Evolutionary conservation across 2,797 vertebrate species (phyloP).

Genomic region (Euphonia xanthogaster): DNA sequence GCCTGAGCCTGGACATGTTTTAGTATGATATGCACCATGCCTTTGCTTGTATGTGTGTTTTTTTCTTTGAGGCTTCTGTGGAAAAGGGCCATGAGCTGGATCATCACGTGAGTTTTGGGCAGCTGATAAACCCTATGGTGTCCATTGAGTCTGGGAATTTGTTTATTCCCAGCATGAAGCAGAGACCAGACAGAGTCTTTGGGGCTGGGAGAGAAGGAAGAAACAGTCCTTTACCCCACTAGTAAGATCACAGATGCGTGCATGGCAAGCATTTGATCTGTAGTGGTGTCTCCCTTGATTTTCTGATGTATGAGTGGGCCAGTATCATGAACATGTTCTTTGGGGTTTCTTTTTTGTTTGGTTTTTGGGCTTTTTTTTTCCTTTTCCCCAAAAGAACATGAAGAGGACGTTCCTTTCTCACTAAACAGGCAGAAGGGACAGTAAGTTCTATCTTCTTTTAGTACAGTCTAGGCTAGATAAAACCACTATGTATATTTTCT

Average conservation of each 20-base stretch:
- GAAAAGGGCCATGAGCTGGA: background rate
- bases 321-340: background rate
- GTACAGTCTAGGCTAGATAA: background rate
- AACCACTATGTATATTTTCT: background rate
- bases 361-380: no score
- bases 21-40: background rate
- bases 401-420: background rate
- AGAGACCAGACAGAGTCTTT: background rate
- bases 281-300: background rate
- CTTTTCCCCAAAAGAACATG: background rate
- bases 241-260: background rate
- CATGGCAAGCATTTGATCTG: background rate
- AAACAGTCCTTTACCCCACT: background rate
- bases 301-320: background rate
- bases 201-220: background rate
- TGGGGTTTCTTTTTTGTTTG: no score
- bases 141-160: background rate
- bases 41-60: background rate
- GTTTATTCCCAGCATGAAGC: background rate
- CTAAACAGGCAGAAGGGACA: background rate
- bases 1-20: accelerated
- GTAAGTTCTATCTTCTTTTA: background rate
- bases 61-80: background rate
- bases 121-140: background rate
- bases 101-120: background rate